phyloP scores from a whole-genome alignment of 1,140 invertebrate species.

The Myzus persicae region DNA sequence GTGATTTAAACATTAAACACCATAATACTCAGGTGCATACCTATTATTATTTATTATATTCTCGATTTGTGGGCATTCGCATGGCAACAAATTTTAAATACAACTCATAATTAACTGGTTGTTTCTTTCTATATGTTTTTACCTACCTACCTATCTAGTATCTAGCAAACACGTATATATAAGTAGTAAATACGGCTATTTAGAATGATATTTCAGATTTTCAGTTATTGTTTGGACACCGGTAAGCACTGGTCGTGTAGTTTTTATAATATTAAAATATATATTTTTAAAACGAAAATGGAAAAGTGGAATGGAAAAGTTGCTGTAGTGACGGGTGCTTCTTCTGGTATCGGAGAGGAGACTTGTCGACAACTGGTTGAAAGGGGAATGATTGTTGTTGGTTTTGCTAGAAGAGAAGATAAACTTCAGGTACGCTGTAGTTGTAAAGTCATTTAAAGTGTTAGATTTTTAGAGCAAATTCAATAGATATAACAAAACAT shows the following conservation, averaged over 20 bases:
- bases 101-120: background rate
- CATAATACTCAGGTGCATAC: too few relatives aligned
- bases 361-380: slow-evolving; percentile 64
- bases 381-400: slow-evolving; percentile 68
- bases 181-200: background rate
- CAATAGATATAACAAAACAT: background rate
- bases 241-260: background rate
- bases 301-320: slow-evolving; percentile 67
- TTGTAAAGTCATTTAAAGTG: background rate
- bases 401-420: slow-evolving; percentile 60
- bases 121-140: background rate
- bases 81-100: background rate
- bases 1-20: too few relatives aligned
- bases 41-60: too few relatives aligned
- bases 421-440: slow-evolving; percentile 55
- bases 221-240: background rate
- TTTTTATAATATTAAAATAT: background rate
- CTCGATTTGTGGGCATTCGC: too few relatives aligned
- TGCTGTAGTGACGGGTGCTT: slow-evolving; percentile 69
- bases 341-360: slow-evolving; percentile 67
- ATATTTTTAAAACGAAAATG: slow-evolving; percentile 60
- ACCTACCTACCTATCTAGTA: background rate
- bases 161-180: background rate
- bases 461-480: background rate
- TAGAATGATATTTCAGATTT: background rate